Evolutionary conservation across 1,140 invertebrate species (phyloP), one percentile per base, ranked within the genome.

Genomic region (Bradysia coprophila): DNA sequence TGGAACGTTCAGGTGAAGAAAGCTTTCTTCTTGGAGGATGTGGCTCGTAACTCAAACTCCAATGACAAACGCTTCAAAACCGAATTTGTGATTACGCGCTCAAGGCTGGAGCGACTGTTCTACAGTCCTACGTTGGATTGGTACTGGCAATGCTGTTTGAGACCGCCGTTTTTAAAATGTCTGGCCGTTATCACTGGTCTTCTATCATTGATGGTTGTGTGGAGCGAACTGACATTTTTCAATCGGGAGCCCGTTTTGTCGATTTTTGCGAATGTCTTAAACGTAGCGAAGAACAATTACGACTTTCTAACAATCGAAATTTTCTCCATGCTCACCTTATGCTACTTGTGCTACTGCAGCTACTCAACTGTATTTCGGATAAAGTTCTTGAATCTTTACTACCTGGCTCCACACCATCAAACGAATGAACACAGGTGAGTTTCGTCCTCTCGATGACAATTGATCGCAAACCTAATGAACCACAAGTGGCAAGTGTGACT

Each of bases 371-470:
- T 99, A 33, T 78, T 99, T 49, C 91, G 94, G 65, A 92, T 99
- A 47, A 73, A 89, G 38, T 76, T 99, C 8, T 73, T 98, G 22
- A 97, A 98, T 67, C 77, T 95, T 46, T 98, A 98, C 64, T 96
- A 98, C 56, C 65, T 99, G 49, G 92, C 94, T 6, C 82, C 91
- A 1, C 81, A 95, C 61, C 94, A 98, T 64, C 88, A 95, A 65
- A 98, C 95, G 1, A 95, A 98, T 59, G 94, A 98, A 60, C 94
- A 98, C 66, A 96, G n/a, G n/a, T n/a, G n/a, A n/a, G n/a, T n/a
- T n/a, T n/a, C n/a, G n/a, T n/a, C n/a, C n/a, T n/a, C n/a, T n/a
- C 90, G 60, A 71, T 99, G 37, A 9, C 8, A 9, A 9, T 31
- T 31, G n/a, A 31, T 31, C n/a, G 8, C n/a, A n/a, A n/a, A n/a